These are phyloP conservation scores for Batillaria attramentaria DNA, from an alignment of 1,140 invertebrate species.

Conservation along the genomic window DNA sequence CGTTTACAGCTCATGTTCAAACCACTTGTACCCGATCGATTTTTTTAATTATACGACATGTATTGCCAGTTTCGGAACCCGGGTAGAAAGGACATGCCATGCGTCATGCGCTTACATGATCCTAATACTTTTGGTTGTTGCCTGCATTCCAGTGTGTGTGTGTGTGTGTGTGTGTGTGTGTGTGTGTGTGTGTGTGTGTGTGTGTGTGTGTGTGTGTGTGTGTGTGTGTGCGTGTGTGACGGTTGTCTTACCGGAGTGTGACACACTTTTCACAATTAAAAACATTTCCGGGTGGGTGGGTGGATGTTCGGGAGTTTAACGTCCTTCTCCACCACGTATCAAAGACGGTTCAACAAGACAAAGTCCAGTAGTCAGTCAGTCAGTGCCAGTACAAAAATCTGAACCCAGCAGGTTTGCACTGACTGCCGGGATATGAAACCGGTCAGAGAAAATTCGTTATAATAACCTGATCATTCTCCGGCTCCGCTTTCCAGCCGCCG, in stretches of 20 bases:
- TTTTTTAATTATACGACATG: not conserved
- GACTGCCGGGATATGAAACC: not conserved
- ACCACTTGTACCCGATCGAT: not conserved
- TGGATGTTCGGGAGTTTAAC: not conserved
- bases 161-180: not conserved
- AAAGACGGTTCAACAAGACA: not conserved
- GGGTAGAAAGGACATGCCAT: not conserved
- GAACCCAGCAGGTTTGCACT: not conserved
- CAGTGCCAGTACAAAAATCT: not conserved
- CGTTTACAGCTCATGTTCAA: not conserved
- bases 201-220: slow-evolving; percentile 27
- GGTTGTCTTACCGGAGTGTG: not conserved
- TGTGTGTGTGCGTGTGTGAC: not conserved
- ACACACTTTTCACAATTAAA: not conserved
- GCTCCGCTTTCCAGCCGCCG: too few species aligned
- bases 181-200: not conserved
- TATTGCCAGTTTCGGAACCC: too few species aligned
- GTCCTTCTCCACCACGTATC: too few species aligned
- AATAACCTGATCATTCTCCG: too few species aligned
- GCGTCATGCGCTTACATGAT: not conserved
- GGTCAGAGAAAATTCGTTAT: too few species aligned
- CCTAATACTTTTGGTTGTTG: not conserved
- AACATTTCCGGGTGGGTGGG: not conserved
- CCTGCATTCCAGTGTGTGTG: not conserved
- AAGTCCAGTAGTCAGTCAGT: not conserved